Percentiles rank a stretch among this genome's conserved stretches.
Conservation (phyloP, 92 coral and sea anemone genomes). For the Anthopleura xanthogrammica region DNA sequence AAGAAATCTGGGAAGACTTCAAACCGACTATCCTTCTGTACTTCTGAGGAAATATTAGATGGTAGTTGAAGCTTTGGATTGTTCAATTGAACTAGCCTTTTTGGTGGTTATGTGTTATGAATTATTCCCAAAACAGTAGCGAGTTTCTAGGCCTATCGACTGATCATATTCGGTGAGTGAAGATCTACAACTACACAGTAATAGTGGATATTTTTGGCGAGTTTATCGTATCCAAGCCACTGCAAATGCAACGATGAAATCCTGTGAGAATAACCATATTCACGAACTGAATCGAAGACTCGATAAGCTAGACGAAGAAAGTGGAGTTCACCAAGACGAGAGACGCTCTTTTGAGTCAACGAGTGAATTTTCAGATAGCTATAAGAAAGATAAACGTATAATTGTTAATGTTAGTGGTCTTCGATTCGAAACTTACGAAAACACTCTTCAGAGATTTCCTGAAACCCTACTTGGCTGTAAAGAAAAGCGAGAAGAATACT, state of each 20-base stretch:
- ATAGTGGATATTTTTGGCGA: background rate
- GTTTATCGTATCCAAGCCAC: background rate
- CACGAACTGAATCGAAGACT: constrained; percentile 4
- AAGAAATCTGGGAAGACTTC: constrained; percentile 1
- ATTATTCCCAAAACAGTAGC: background rate
- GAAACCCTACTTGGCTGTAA: constrained; percentile 87
- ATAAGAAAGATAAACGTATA: constrained; percentile 51
- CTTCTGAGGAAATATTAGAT: background rate
- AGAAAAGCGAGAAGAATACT: constrained; percentile 70
- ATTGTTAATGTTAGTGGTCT: constrained; percentile 92
- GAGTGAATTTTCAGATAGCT: constrained; percentile 16
- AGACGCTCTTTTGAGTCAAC: constrained; percentile 1
- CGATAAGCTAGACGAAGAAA: constrained; percentile 22
- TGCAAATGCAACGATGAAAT: constrained; percentile 14
- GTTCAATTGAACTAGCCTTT: background rate
- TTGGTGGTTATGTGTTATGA: background rate
- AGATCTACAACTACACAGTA: background rate
- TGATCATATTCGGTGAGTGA: background rate
- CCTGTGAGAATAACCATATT: constrained; percentile 3
- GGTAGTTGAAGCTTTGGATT: background rate
- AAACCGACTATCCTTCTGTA: background rate
- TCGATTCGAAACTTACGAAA: constrained; percentile 86
- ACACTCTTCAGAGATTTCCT: constrained; percentile 77
- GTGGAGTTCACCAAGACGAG: constrained; percentile 6
- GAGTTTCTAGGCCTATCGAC: background rate